Base-by-base conservation (phyloP, 2,888 invertebrate species). In the Nudaria mundana region DNA sequence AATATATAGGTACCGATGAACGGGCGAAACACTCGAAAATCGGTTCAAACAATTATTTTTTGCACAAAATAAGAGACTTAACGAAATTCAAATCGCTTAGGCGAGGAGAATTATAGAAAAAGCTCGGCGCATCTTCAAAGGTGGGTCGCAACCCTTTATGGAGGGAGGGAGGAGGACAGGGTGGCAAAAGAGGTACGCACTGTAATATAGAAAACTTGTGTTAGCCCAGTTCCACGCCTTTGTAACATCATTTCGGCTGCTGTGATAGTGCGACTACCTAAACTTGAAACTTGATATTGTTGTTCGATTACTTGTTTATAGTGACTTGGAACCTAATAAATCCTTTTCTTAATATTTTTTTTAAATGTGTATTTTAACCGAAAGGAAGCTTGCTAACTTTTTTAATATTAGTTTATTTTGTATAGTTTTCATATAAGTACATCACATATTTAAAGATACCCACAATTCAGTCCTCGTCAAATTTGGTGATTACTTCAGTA, bases 191-290 rank as follows among this genome's bases (percentile, higher is more conserved):
- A 49, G 48, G 76, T 75, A 83, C 85, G 84, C 81, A 83, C 84
- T 70, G 86, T 81, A 83, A 86, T 87, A 87, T 87, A 88, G 88
- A 87, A 88, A 87, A 88, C 87, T 88, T 87, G 87, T 88, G 87
- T 88, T 88, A 88, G 87, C 88, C 88, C 87, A 86, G 87, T 87
- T 87, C 84, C 83, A 76, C 77, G 85, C 84, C 85, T 88, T 88
- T 88, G 88, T 88, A 87, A 87, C 87, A 87, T 87, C 87, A 88
- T 88, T 88, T 87, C 76, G 85, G 84, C 79, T 81, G 81, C 76
- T 71, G 64, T 61, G 71, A 43, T 67, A 79, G 48, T 31, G n/a
- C 28, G 76, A 48, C 20, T 26, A 36, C 44, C n/a, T 2, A 1
- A 26, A 54, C 30, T 81, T 80, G 81, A 57, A 60, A 55, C 35